Percentiles rank a stretch among this genome's conserved stretches.
Conservation (phyloP, 2,113 vertebrate species). For the Pachyramphus minor region DNA sequence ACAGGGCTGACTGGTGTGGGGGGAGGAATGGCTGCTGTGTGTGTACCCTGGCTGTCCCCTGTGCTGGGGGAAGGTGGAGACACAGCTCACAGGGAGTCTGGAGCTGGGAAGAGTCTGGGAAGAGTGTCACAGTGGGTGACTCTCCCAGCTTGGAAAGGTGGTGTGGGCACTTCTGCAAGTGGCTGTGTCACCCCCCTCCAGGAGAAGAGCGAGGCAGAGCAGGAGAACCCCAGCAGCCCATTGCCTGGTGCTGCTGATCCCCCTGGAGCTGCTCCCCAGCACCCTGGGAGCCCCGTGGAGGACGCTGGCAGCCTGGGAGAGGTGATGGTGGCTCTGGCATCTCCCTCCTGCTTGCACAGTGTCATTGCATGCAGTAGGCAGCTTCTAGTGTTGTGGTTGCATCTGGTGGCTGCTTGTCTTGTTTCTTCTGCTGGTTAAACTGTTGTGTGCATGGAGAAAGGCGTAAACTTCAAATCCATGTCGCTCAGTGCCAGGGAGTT, state of each 20-base stretch:
- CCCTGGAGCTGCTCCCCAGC: conserved; percentile 73
- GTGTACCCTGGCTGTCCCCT: background rate
- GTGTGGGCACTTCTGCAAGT: background rate
- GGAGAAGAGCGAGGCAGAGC: conserved; percentile 71
- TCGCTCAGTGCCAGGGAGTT: fast-evolving
- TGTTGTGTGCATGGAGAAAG: fast-evolving
- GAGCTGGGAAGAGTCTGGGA: background rate
- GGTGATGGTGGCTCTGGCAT: conserved; percentile 22
- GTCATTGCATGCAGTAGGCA: background rate
- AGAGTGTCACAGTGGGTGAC: too few species aligned
- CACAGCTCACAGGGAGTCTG: fast-evolving
- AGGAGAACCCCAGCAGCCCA: background rate
- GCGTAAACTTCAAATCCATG: background rate
- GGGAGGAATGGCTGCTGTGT: background rate
- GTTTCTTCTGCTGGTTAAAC: background rate
- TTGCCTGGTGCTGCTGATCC: conserved; percentile 71
- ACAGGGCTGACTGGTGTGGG: too few species aligned
- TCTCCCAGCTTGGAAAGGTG: fast-evolving
- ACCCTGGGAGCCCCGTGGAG: conserved; percentile 62
- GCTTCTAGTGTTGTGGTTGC: background rate
- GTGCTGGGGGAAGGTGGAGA: background rate
- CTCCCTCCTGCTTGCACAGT: background rate
- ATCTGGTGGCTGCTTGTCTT: background rate
- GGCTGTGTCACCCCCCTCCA: background rate
- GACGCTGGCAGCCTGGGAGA: conserved; percentile 68